These are phyloP conservation scores for Chrysodeixis includens DNA, from an alignment of 2,888 invertebrate species.

Conservation along the genomic window DNA sequence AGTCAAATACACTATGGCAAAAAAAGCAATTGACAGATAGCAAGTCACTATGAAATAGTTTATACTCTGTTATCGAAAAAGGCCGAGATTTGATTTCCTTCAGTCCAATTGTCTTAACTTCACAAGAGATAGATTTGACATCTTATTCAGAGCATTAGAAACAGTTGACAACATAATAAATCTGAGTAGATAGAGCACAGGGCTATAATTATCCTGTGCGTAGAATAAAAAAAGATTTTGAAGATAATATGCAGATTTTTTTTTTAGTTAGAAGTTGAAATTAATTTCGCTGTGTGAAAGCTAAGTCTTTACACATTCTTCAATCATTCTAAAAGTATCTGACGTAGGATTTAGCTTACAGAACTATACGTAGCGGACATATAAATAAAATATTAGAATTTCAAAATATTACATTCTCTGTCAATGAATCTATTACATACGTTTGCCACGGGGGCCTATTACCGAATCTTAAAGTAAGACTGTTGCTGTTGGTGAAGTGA, in stretches of 20 bases:
- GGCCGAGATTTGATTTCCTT: conserved; percentile 12
- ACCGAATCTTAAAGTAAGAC: not conserved
- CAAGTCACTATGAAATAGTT: not conserved
- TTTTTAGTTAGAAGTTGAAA: conserved; percentile 32
- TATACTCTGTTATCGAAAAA: not conserved
- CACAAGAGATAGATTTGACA: conserved; percentile 31
- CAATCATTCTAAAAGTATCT: not conserved
- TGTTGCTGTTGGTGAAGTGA: not conserved
- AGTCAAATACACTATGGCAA: not conserved
- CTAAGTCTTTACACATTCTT: conserved; percentile 3
- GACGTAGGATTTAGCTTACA: conserved; percentile 1
- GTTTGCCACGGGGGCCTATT: too few relatives aligned
- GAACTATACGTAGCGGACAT: not conserved
- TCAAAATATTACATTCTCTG: not conserved
- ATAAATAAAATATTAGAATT: conserved; percentile 3
- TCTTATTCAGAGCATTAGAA: conserved; percentile 43
- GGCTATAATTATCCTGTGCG: conserved; percentile 13
- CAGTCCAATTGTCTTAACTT: conserved; percentile 24
- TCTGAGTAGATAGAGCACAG: conserved; percentile 27
- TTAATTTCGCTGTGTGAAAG: conserved; percentile 35
- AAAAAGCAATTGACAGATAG: not conserved
- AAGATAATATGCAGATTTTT: conserved; percentile 17
- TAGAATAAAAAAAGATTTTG: conserved; percentile 32
- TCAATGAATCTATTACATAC: not conserved
- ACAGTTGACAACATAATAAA: conserved; percentile 33